Conservation (phyloP, 2,113 vertebrate species). For the Seriola dumerili region DNA sequence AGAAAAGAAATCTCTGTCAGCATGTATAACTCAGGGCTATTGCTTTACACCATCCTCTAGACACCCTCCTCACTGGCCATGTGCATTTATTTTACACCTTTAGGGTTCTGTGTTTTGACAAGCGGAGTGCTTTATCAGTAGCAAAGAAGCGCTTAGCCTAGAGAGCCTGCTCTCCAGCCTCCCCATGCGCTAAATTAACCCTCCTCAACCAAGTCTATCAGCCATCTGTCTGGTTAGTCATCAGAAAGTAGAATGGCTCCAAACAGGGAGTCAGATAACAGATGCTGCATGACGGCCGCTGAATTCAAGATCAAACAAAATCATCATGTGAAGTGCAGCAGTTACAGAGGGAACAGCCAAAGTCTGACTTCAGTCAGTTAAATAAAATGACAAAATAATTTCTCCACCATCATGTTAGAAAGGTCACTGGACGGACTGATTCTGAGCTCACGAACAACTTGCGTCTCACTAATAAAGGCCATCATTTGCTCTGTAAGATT, state of each 20-base stretch:
- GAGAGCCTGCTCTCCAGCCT: slow-evolving; percentile 54
- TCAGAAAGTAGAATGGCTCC: slow-evolving; percentile 22
- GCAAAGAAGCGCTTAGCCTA: slow-evolving; percentile 24
- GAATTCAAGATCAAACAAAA: slow-evolving; percentile 25
- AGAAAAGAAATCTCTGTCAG: neutral
- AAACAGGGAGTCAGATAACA: slow-evolving; percentile 45
- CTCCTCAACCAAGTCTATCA: slow-evolving; percentile 19
- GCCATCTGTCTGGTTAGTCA: slow-evolving; percentile 40
- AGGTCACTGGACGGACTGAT: neutral
- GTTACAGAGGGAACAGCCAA: slow-evolving; percentile 9
- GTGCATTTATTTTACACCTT: slow-evolving; percentile 11
- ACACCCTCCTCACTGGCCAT: neutral
- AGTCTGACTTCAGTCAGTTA: slow-evolving; percentile 24
- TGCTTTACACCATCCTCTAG: neutral
- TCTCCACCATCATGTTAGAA: slow-evolving; percentile 2
- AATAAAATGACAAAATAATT: neutral
- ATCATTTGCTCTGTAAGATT: neutral
- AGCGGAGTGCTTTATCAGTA: slow-evolving; percentile 30
- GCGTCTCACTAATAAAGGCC: neutral
- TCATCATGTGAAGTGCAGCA: slow-evolving; percentile 13
- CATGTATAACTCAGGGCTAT: neutral
- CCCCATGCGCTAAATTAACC: slow-evolving; percentile 48
- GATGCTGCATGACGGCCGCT: slow-evolving; percentile 36
- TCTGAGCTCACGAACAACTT: neutral
- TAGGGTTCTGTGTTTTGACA: slow-evolving; percentile 15